phyloP scores from a whole-genome alignment of 92 coral and sea anemone genomes.

The Blastomussa wellsi region DNA sequence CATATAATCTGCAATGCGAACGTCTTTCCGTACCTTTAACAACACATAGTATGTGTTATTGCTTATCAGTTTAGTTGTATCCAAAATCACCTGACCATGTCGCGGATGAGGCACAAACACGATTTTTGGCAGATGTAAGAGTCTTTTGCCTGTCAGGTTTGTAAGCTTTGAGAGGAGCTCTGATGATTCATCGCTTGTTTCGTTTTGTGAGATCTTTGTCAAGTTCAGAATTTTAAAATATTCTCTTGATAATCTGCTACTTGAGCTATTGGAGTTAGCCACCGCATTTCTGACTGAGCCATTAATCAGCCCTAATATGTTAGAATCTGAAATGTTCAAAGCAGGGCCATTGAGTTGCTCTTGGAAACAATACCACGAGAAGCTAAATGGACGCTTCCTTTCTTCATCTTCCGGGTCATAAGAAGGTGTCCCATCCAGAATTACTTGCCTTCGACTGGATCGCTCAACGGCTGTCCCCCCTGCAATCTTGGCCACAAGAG shows the following conservation, averaged over 20 bases:
- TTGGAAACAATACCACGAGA: constrained; percentile 1
- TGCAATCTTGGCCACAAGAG: constrained; percentile 16
- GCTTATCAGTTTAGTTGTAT: neutral
- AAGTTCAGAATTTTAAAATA: neutral
- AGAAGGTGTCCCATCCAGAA: constrained; percentile 11
- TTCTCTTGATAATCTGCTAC: neutral
- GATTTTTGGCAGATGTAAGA: neutral
- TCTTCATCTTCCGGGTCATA: constrained; percentile 20
- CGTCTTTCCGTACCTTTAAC: neutral
- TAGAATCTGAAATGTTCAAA: neutral
- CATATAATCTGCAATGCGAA: neutral
- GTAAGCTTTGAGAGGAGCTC: neutral
- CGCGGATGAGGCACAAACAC: neutral
- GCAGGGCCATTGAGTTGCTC: neutral
- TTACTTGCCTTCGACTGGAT: neutral
- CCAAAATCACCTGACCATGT: neutral
- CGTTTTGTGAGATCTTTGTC: neutral
- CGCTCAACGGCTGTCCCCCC: constrained; percentile 21
- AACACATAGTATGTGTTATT: constrained; percentile 19
- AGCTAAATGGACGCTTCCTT: neutral
- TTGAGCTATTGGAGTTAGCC: neutral
- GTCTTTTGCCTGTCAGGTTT: neutral
- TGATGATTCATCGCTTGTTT: neutral
- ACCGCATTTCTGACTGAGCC: neutral
- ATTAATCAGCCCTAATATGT: neutral